These are phyloP conservation scores for Morphnarchus princeps DNA, from an alignment of 2,113 vertebrate genomes.

Conservation along the genomic window DNA sequence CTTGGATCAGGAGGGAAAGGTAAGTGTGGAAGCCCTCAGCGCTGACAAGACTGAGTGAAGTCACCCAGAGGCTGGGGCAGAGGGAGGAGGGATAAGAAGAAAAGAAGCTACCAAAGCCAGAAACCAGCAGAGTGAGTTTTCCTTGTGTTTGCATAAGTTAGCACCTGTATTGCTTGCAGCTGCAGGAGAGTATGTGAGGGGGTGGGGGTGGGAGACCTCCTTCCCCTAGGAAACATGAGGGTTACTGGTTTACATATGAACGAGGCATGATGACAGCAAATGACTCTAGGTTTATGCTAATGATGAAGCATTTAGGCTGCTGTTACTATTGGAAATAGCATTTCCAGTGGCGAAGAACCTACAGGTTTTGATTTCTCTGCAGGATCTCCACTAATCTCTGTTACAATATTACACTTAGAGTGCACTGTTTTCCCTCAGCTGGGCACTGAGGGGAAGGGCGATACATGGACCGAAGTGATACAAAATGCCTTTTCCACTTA, in stretches of 20 bases:
- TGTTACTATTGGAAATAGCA: conserved; percentile 25
- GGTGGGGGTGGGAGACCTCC: neutral
- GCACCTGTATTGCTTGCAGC: conserved; percentile 60
- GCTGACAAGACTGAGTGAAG: neutral
- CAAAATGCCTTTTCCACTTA: neutral
- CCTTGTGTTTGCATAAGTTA: conserved; percentile 25
- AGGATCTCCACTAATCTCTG: neutral
- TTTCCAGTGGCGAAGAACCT: conserved; percentile 28
- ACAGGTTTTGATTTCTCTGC: conserved; percentile 6
- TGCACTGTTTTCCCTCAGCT: conserved; percentile 1
- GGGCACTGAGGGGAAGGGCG: neutral
- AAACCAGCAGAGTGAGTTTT: conserved; percentile 56
- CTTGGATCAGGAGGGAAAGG: neutral
- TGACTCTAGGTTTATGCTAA: conserved; percentile 62
- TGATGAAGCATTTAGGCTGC: neutral
- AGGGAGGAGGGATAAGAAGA: neutral
- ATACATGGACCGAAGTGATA: neutral
- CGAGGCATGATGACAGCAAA: conserved; percentile 27
- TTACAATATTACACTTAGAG: neutral
- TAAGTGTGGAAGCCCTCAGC: neutral
- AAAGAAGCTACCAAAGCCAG: neutral
- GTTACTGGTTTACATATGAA: conserved; percentile 67
- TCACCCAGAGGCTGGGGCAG: neutral
- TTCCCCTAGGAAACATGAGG: neutral
- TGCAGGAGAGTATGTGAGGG: neutral